These are phyloP conservation scores for Hylaea fasciaria DNA, from an alignment of 2,888 invertebrate genomes.

Conservation along the genomic window DNA sequence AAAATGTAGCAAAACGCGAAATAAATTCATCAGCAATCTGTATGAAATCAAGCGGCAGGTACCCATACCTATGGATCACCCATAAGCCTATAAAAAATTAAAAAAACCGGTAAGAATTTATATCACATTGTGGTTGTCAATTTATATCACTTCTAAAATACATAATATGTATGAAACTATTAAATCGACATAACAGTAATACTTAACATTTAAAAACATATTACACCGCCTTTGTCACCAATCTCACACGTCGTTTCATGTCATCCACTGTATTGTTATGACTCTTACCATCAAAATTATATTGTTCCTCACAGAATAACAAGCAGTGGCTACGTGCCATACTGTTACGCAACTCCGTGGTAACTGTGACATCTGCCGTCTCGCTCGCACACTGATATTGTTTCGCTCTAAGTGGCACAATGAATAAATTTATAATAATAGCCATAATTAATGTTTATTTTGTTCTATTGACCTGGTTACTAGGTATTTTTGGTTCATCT, in stretches of 20 bases:
- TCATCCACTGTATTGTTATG: slow-evolving; percentile 15
- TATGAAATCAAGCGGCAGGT: too few species aligned
- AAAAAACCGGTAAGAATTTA: too few species aligned
- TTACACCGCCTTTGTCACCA: not conserved
- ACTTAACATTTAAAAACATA: not conserved
- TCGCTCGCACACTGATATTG: slow-evolving; percentile 31
- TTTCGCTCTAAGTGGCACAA: slow-evolving; percentile 23
- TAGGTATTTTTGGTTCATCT: not conserved
- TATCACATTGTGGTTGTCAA: too few species aligned
- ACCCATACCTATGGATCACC: too few species aligned
- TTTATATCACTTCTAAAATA: too few species aligned
- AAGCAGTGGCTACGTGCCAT: slow-evolving; percentile 40
- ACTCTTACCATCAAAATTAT: slow-evolving; percentile 24
- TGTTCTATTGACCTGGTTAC: slow-evolving; percentile 34
- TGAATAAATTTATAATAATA: slow-evolving; percentile 15
- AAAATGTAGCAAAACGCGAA: too few species aligned
- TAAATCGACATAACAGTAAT: not conserved
- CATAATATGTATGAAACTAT: too few species aligned
- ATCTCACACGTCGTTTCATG: slow-evolving; percentile 14
- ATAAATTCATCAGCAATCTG: too few species aligned
- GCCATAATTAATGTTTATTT: slow-evolving; percentile 30
- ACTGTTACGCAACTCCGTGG: slow-evolving; percentile 59
- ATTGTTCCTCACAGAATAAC: slow-evolving; percentile 33
- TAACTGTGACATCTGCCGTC: slow-evolving; percentile 54
- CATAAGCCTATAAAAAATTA: too few species aligned